phyloP scores from a whole-genome alignment of 2,888 invertebrate genomes.

The Coecobrya sp. region DNA sequence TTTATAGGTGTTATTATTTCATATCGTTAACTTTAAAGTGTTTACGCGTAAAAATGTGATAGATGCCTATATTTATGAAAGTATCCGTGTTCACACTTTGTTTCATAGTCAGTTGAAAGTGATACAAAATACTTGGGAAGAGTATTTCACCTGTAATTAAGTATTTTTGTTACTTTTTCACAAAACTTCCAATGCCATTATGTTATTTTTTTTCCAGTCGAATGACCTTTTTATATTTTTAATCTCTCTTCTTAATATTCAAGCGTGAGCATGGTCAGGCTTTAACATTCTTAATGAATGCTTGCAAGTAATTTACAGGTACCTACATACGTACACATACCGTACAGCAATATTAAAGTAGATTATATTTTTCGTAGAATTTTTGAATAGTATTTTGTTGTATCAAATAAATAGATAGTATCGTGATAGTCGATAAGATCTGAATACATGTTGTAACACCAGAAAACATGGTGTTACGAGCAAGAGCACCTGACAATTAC shows the following conservation, averaged over 20 bases:
- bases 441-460: slow-evolving; percentile 27
- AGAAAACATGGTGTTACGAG: slow-evolving; percentile 19
- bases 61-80: too few relatives aligned
- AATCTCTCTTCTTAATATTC: neutral
- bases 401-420: neutral
- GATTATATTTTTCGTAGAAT: too few relatives aligned
- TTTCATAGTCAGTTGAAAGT: too few relatives aligned
- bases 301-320: neutral
- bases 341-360: too few relatives aligned
- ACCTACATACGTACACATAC: neutral
- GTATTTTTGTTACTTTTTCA: neutral
- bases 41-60: too few relatives aligned
- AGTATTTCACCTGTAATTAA: too few relatives aligned
- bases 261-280: too few relatives aligned
- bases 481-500: slow-evolving; percentile 47
- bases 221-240: neutral
- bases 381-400: neutral
- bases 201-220: neutral
- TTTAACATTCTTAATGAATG: too few relatives aligned
- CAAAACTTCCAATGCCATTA: neutral
- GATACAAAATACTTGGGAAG: too few relatives aligned
- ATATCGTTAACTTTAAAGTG: too few relatives aligned
- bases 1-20: too few relatives aligned
- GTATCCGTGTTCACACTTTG: too few relatives aligned
- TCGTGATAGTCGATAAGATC: slow-evolving; percentile 9